phyloP scores from a whole-genome alignment of 2,113 vertebrate genomes.

The Sula dactylatra region DNA sequence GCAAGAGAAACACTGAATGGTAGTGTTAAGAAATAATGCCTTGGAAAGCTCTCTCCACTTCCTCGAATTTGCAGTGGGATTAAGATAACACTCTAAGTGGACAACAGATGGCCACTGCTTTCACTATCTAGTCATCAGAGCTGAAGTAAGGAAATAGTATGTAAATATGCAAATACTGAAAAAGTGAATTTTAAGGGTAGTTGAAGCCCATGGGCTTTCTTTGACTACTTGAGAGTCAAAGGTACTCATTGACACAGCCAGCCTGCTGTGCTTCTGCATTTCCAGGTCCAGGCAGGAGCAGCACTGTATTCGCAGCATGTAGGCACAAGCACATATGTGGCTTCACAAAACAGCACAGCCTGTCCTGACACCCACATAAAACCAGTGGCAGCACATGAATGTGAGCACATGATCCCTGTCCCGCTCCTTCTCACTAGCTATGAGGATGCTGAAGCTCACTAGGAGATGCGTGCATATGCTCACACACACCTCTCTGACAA shows the following conservation, averaged over 20 bases:
- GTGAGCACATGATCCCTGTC: neutral
- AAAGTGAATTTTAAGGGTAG: neutral
- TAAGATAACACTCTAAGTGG: neutral
- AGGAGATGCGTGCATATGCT: fast-evolving
- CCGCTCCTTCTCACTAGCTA: neutral
- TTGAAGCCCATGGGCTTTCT: neutral
- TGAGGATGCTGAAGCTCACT: neutral
- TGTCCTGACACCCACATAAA: neutral
- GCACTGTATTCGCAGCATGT: neutral
- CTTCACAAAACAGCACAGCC: neutral
- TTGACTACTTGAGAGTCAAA: neutral
- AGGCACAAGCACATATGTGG: neutral
- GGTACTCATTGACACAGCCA: neutral
- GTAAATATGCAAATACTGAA: neutral
- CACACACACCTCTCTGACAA: neutral
- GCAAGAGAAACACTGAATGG: neutral
- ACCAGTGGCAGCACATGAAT: neutral
- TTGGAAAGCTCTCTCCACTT: neutral
- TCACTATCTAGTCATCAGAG: neutral
- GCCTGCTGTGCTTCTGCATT: neutral
- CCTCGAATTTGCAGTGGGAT: fast-evolving
- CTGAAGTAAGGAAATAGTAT: neutral
- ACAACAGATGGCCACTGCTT: neutral
- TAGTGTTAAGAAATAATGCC: neutral
- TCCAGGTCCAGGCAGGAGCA: neutral